Percentiles rank a stretch among this genome's conserved stretches.
Evolutionary conservation across 2,888 invertebrate species (phyloP).

Genomic region (Zootermopsis nevadensis): DNA sequence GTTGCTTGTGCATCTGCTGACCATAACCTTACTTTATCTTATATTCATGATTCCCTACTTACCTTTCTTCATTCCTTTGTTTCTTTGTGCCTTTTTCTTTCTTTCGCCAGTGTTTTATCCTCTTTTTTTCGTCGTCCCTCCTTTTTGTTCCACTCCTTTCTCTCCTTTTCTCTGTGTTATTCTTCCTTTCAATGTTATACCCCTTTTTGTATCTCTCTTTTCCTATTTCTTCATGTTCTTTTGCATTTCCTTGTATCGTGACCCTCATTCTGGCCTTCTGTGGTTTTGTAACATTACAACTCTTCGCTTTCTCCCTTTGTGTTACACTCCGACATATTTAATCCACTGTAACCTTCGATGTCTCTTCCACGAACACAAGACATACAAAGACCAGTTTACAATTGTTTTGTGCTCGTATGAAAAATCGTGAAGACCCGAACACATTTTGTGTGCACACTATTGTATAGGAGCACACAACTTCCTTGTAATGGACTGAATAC

Average conservation of each 20-base stretch:
- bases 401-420: too few relatives aligned
- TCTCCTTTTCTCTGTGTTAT: neutral
- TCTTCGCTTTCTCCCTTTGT: slow-evolving; percentile 19
- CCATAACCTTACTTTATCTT: neutral
- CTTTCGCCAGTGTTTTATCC: neutral
- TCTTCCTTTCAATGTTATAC: neutral
- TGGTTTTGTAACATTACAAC: too few relatives aligned
- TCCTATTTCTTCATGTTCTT: slow-evolving; percentile 7
- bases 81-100: neutral
- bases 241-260: neutral
- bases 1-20: too few relatives aligned
- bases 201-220: neutral
- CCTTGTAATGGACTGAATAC: too few relatives aligned
- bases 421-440: too few relatives aligned
- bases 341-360: too few relatives aligned
- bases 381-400: too few relatives aligned
- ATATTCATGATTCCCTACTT: neutral
- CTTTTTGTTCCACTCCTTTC: neutral
- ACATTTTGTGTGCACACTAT: too few relatives aligned
- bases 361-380: too few relatives aligned
- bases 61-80: neutral
- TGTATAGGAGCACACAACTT: too few relatives aligned
- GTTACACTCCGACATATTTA: too few relatives aligned
- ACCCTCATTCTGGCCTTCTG: neutral
- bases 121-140: neutral